These are phyloP conservation scores for Drosophila nigritarsus DNA, from an alignment of 2,888 invertebrate species.

Conservation along the genomic window DNA sequence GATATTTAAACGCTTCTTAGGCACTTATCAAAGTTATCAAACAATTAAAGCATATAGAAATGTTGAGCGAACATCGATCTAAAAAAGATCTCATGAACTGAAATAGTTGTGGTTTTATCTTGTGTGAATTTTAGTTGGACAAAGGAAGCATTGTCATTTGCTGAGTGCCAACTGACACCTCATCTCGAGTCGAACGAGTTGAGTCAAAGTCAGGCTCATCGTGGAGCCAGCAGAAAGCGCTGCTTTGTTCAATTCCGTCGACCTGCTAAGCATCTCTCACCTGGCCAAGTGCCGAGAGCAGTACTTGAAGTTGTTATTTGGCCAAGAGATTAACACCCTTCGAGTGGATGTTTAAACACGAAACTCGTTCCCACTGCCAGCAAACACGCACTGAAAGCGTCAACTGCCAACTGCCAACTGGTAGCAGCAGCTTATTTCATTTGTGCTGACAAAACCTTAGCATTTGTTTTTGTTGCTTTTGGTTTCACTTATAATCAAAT, in stretches of 20 bases:
- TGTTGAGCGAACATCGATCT: not conserved
- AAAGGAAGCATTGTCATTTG: slow-evolving; percentile 25
- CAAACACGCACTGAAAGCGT: slow-evolving; percentile 9
- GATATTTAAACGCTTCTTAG: not conserved
- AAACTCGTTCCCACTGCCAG: slow-evolving; percentile 52
- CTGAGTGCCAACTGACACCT: slow-evolving; percentile 51
- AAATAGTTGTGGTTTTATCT: slow-evolving; percentile 13
- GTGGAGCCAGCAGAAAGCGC: slow-evolving; percentile 21
- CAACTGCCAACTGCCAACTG: not conserved
- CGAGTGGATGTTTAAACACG: slow-evolving; percentile 35
- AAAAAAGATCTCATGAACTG: not conserved
- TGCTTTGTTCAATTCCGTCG: slow-evolving; percentile 47
- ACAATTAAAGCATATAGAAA: not conserved
- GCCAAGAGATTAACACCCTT: slow-evolving; percentile 71
- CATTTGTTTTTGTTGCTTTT: slow-evolving; percentile 19
- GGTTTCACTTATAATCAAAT: slow-evolving; percentile 71
- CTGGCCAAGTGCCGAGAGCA: slow-evolving; percentile 12
- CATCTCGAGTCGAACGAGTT: slow-evolving; percentile 20
- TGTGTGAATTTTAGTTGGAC: slow-evolving; percentile 25
- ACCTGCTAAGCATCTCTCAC: slow-evolving; percentile 34
- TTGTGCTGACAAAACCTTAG: slow-evolving; percentile 18
- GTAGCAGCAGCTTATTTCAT: slow-evolving; percentile 26
- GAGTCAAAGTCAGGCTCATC: slow-evolving; percentile 20
- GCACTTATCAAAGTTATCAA: not conserved
- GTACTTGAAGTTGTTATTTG: slow-evolving; percentile 54